A percentile compares a stretch with the other conserved stretches of the same genome.
phyloP scores from a whole-genome alignment of 2,797 vertebrate species.

The Sebastes iracundus region DNA sequence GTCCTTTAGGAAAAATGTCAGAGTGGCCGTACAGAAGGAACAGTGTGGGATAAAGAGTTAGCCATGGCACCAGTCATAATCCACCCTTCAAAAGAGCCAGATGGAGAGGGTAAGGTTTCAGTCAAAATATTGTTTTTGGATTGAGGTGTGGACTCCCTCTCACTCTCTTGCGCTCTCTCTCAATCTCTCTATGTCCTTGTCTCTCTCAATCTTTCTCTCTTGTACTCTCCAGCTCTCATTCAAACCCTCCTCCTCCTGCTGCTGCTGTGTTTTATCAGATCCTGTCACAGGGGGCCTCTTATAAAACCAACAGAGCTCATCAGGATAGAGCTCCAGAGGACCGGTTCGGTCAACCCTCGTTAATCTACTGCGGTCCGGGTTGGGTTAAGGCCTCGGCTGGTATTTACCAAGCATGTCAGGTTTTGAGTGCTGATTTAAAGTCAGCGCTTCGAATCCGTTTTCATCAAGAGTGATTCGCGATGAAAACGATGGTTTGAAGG shows the following conservation, averaged over 20 bases:
- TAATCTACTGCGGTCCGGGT: conserved; percentile 47
- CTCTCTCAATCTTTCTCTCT: conserved; percentile 63
- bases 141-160: conserved; percentile 73
- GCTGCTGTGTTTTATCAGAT: conserved; percentile 78
- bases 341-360: conserved; percentile 56
- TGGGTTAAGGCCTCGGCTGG: conserved; percentile 33
- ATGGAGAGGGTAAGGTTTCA: conserved; percentile 86
- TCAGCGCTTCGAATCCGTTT: conserved; percentile 43
- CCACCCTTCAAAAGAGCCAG: conserved; percentile 88
- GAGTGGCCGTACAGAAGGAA: conserved; percentile 74
- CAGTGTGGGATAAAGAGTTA: conserved; percentile 80
- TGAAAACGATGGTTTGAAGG: conserved; percentile 58
- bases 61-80: conserved; percentile 84
- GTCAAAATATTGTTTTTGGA: conserved; percentile 88
- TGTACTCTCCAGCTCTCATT: conserved; percentile 55
- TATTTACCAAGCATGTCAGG: conserved; percentile 63
- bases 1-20: conserved; percentile 66
- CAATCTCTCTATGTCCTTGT: conserved; percentile 60
- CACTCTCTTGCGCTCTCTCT: conserved; percentile 53
- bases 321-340: conserved; percentile 60
- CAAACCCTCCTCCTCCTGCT: conserved; percentile 49
- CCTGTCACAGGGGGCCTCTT: conserved; percentile 68
- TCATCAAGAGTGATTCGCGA: conserved; percentile 48
- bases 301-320: conserved; percentile 78
- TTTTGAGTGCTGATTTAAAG: conserved; percentile 44